Evolutionary conservation across 1,140 invertebrate genomes (phyloP).

Genomic region (Tachypleus tridentatus): DNA sequence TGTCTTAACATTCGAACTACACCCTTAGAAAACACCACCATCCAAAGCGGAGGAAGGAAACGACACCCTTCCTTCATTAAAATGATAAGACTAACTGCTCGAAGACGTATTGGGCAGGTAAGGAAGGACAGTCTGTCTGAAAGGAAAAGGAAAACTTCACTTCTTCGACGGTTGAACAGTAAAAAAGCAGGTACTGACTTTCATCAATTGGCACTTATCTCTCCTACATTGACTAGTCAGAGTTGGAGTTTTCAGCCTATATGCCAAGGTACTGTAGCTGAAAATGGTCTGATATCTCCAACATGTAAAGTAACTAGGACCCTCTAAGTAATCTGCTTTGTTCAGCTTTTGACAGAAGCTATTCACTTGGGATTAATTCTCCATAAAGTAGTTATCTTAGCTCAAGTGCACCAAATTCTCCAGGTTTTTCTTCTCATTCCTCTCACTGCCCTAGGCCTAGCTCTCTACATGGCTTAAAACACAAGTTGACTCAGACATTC

Average conservation of each 20-base stretch:
- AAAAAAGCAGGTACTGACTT: conserved; percentile 74
- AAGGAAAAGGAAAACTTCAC: conserved; percentile 71
- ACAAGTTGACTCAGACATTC: conserved; percentile 64
- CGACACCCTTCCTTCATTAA: conserved; percentile 62
- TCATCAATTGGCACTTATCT: conserved; percentile 50
- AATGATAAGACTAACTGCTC: conserved; percentile 47
- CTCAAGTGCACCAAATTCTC: conserved; percentile 48
- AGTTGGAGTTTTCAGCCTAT: conserved; percentile 59
- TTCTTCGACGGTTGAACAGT: conserved; percentile 77
- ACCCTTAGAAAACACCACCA: conserved; percentile 86
- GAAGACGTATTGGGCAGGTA: conserved; percentile 17
- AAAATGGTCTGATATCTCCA: conserved; percentile 32
- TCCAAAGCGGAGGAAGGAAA: conserved; percentile 62
- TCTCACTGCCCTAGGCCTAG: conserved; percentile 70
- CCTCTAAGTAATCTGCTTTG: conserved; percentile 41
- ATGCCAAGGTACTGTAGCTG: conserved; percentile 28
- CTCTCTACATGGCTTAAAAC: conserved; percentile 85
- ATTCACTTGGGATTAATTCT: conserved; percentile 37
- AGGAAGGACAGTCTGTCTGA: conserved; percentile 46
- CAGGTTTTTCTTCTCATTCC: conserved; percentile 37
- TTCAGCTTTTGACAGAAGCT: conserved; percentile 38
- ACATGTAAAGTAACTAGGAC: conserved; percentile 36
- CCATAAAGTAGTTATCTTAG: conserved; percentile 49
- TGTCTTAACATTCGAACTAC: conserved; percentile 81
- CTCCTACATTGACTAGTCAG: conserved; percentile 26